Base-by-base conservation (phyloP, 2,888 invertebrate genomes). In the Silvanus unidentatus region DNA sequence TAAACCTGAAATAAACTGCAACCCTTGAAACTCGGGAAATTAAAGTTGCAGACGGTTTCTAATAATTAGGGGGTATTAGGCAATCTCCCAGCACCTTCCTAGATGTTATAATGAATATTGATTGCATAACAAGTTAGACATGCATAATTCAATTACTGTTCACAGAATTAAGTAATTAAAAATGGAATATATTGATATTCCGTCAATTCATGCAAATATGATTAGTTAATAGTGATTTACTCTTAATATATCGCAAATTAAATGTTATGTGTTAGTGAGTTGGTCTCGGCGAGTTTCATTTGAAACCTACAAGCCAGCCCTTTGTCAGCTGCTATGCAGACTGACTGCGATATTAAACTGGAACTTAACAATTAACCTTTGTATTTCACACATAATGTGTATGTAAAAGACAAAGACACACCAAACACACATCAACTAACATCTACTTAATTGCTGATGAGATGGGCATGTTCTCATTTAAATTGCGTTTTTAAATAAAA, bases 181-280 rank as follows among this genome's bases (percentile, higher is more conserved):
- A 52, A 48, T 47, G 52, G 48, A 48, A 50, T 50, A 52, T 48
- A 46, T 47, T 47, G 50, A 50, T 51, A 51, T 53, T 48, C n/a
- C n/a, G 54, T 49, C 47, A 48, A 54, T 55, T 58, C 58, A 59
- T 59, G 58, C 55, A 57, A 58, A 54, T 56, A 57, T 55, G 54
- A 59, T 57, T 53, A 51, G 44, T 47, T 54, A 50, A 54, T 55
- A 54, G 57, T 57, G 58, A 57, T 56, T 55, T 49, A 58, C 59
- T 59, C 54, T 58, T 58, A 59, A 59, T 57, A 58, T 55, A 59
- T 57, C 54, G 56, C 55, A 57, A 57, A 59, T 58, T 59, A 57
- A 58, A 58, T 56, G 54, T 55, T 55, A 52, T 53, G 51, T 54
- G 56, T 55, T 52, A 53, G 54, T 52, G 57, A 55, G 54, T 56